Evolutionary conservation across 1,140 invertebrate species (phyloP), one percentile per base, ranked within the genome.

Genomic region (Choristoneura fumiferana): DNA sequence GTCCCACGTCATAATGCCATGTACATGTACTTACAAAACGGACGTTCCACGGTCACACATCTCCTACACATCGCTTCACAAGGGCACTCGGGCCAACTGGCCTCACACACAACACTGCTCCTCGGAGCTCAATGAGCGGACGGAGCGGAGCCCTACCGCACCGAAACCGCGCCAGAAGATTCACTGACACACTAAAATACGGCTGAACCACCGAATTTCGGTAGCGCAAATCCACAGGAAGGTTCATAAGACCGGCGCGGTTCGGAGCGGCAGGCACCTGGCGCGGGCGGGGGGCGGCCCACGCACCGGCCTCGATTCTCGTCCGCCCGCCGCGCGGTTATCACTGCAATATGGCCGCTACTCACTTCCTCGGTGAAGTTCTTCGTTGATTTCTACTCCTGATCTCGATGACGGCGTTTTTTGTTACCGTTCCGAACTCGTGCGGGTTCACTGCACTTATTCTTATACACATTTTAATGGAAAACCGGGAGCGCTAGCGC

Each of bases 361-460:
- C 85, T 88, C 85, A 88, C 85, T 87, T 89, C 86, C 84, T 89
- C 83, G 84, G 81, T 88, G 84, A 87, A 82, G 87, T 84, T 88
- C 81, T 83, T 86, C 81, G 82, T 87, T 87, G 84, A 87, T 89
- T 87, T 89, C 84, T 88, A 85, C 84, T 84, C 76, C 84, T 78
- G 75, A 87, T 87, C 82, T 88, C 81, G 83, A 87, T 77, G 82
- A 85, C 81, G 83, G 78, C 77, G 85, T 81, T 85, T 87, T 74
- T 83, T 69, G 80, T 81, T 66, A 81, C 82, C 81, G 82, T 85
- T 87, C 85, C 84, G 84, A 88, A 88, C 84, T 87, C 84, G 84
- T 88, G 81, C 84, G 89, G 84, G 87, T 90, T 87, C 91, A 91
- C 90, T 89, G 84, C 81, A 87, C 84, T 87, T 84, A 87, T 87